Conservation (phyloP, 2,797 vertebrate genomes). For the Myoxocephalus aenaeus region DNA sequence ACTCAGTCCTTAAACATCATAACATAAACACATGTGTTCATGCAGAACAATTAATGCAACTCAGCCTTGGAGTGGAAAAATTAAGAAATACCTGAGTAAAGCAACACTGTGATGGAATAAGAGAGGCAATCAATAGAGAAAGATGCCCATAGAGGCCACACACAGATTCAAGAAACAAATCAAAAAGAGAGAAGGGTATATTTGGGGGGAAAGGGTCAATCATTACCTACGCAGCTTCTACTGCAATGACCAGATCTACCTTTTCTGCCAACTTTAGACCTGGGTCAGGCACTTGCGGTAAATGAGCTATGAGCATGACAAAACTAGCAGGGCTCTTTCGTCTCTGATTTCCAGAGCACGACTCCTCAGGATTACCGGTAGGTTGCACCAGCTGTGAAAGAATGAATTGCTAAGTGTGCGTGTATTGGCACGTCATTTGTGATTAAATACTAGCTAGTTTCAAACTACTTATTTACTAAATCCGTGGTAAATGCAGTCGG, state of each 20-base stretch:
- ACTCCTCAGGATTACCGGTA: neutral
- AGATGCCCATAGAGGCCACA: conserved; percentile 21
- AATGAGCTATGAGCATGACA: conserved; percentile 66
- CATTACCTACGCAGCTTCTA: conserved; percentile 28
- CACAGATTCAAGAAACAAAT: neutral
- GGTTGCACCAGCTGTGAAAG: conserved; percentile 27
- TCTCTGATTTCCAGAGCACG: conserved; percentile 23
- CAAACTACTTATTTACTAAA: neutral
- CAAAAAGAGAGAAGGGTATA: conserved; percentile 16
- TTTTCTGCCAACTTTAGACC: conserved; percentile 61
- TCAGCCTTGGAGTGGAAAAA: conserved; percentile 66
- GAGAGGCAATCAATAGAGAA: conserved; percentile 26
- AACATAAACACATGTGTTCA: conserved; percentile 62
- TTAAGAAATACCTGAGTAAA: conserved; percentile 81
- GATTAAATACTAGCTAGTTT: neutral
- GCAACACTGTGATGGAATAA: conserved; percentile 56
- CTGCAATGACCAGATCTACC: conserved; percentile 34
- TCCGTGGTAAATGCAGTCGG: too few species aligned
- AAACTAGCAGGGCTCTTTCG: conserved; percentile 43
- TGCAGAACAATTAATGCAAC: conserved; percentile 68
- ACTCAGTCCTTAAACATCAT: conserved; percentile 50
- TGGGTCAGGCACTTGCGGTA: conserved; percentile 86
- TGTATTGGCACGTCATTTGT: neutral
- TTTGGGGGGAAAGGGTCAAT: conserved; percentile 6
- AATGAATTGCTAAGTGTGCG: conserved; percentile 12